phyloP scores from a whole-genome alignment of 2,113 vertebrate genomes.

The Oncorhynchus tshawytscha region DNA sequence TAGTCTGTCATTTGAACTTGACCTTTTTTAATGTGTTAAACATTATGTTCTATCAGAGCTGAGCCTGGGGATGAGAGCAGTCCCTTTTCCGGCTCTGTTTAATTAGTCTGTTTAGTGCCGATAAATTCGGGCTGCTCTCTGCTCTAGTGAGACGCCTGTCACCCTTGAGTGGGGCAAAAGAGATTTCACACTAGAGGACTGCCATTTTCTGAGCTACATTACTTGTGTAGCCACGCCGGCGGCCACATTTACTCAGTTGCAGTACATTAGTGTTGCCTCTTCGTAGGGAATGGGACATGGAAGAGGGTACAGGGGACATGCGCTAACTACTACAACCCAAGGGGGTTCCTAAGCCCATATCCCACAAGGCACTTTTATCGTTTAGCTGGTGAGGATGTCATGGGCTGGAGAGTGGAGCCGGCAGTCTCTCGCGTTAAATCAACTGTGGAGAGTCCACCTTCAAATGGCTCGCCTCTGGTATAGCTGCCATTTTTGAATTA shows the following conservation, averaged over 20 bases:
- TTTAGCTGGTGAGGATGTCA: constrained; percentile 40
- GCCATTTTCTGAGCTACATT: constrained; percentile 66
- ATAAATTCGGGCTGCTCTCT: constrained; percentile 28
- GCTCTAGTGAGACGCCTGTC: constrained; percentile 56
- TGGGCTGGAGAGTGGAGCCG: constrained; percentile 32
- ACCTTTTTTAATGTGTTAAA: neutral
- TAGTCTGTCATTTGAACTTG: neutral
- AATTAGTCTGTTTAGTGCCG: constrained; percentile 43
- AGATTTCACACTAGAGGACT: constrained; percentile 60
- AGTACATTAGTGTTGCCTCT: constrained; percentile 60
- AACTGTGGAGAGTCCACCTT: constrained; percentile 31
- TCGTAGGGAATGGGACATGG: constrained; percentile 51
- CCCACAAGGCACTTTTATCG: constrained; percentile 23
- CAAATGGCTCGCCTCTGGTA: constrained; percentile 28
- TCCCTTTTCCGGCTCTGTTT: constrained; percentile 31
- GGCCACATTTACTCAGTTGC: constrained; percentile 61
- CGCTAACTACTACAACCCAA: constrained; percentile 36
- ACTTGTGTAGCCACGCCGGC: constrained; percentile 47
- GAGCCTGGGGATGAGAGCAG: neutral
- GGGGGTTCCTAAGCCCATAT: constrained; percentile 43
- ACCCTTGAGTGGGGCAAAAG: constrained; percentile 58
- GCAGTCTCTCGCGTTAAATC: constrained; percentile 40
- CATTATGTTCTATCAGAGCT: neutral
- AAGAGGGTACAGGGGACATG: constrained; percentile 37
- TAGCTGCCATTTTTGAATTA: constrained; percentile 38